Percentiles rank a stretch among this genome's conserved stretches.
Conservation (phyloP, 2,797 vertebrate genomes). For the Urosaurus nigricauda region DNA sequence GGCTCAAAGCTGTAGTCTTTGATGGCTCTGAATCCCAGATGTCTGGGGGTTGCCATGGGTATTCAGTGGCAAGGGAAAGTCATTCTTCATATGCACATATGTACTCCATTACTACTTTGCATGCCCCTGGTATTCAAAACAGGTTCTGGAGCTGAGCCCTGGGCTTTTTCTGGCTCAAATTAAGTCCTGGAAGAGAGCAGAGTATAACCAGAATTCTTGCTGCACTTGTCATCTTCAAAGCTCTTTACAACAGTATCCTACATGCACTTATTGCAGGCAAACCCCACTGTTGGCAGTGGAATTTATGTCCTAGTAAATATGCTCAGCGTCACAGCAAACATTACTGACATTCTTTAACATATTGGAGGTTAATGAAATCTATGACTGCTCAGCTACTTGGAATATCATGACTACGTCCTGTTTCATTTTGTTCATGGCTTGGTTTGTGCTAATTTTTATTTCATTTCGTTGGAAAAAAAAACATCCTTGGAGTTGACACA, state of each 20-base stretch:
- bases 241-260: constrained; percentile 15
- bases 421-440: not conserved
- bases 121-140: constrained; percentile 41
- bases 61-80: constrained; percentile 25
- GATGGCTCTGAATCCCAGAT: constrained; percentile 28
- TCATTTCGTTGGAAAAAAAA: not conserved
- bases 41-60: constrained; percentile 25
- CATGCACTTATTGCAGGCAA: constrained; percentile 13
- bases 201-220: constrained; percentile 41
- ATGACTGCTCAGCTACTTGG: not conserved
- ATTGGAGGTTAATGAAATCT: constrained; percentile 11
- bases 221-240: constrained; percentile 45
- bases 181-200: constrained; percentile 22
- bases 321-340: not conserved
- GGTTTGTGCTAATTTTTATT: not conserved
- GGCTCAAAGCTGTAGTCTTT: constrained; percentile 16
- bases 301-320: constrained; percentile 13
- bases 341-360: constrained; percentile 15
- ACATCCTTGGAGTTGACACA: not conserved
- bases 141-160: constrained; percentile 35
- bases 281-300: not conserved
- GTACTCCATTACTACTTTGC: constrained; percentile 32
- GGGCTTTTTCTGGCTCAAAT: constrained; percentile 40
- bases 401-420: not conserved
- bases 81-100: constrained; percentile 39